Conservation (phyloP, 2,888 invertebrate species). For the Hedya salicella region DNA sequence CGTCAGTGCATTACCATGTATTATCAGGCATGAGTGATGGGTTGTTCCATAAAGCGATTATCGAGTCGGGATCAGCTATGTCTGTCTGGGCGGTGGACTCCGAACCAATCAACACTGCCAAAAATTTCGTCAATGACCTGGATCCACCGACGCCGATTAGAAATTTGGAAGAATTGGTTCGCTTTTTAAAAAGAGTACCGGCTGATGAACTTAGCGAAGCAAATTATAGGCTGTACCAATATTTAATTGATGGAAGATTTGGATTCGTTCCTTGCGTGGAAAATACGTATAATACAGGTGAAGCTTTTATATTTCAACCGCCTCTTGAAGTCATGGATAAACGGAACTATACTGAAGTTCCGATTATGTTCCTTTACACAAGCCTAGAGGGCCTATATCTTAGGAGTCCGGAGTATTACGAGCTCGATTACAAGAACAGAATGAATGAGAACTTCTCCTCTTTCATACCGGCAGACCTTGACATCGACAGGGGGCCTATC, state of each 20-base stretch:
- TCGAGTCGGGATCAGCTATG: slow-evolving; percentile 44
- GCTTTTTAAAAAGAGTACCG: slow-evolving; percentile 48
- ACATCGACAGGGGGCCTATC: slow-evolving; percentile 46
- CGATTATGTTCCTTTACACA: slow-evolving; percentile 54
- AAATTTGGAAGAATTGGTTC: slow-evolving; percentile 44
- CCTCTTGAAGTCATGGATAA: slow-evolving; percentile 49
- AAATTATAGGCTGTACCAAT: slow-evolving; percentile 52
- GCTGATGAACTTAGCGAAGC: slow-evolving; percentile 47
- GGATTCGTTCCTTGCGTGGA: slow-evolving; percentile 60
- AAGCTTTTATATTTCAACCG: slow-evolving; percentile 48
- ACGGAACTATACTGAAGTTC: slow-evolving; percentile 49
- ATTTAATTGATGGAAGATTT: slow-evolving; percentile 53
- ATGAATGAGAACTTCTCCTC: slow-evolving; percentile 54
- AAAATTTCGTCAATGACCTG: slow-evolving; percentile 33
- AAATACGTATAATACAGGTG: slow-evolving; percentile 42
- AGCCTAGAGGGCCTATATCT: slow-evolving; percentile 54
- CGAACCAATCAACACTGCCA: slow-evolving; percentile 43
- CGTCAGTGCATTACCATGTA: slow-evolving; percentile 37
- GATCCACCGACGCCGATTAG: slow-evolving; percentile 44
- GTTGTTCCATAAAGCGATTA: slow-evolving; percentile 46
- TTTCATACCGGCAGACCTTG: slow-evolving; percentile 56
- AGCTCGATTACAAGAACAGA: slow-evolving; percentile 50
- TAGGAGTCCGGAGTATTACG: slow-evolving; percentile 52
- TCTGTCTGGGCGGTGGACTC: slow-evolving; percentile 43
- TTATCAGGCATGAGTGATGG: slow-evolving; percentile 35